Evolutionary conservation across 2,113 vertebrate genomes (phyloP).

Genomic region (Zosterops pallidus): DNA sequence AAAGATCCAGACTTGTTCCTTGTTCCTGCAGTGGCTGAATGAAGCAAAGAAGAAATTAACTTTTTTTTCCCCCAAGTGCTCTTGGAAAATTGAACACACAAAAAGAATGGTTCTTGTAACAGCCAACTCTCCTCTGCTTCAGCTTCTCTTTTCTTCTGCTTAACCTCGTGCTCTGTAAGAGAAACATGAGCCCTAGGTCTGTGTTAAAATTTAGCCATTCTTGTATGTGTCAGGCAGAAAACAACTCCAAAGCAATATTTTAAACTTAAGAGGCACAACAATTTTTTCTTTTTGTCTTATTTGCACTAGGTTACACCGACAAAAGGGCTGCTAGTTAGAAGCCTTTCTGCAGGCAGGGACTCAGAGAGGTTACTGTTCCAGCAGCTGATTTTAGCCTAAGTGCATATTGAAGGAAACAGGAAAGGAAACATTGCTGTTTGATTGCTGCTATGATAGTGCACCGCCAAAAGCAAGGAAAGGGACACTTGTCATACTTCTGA

Average conservation of each 20-base stretch:
- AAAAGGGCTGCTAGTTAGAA: not conserved
- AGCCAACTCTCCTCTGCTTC: not conserved
- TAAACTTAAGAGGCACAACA: not conserved
- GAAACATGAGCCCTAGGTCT: not conserved
- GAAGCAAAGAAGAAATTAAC: not conserved
- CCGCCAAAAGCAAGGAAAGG: not conserved
- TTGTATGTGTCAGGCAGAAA: not conserved
- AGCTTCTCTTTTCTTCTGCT: not conserved
- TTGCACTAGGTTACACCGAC: not conserved
- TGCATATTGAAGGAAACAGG: not conserved
- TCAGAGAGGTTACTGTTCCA: not conserved
- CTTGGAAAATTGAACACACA: not conserved
- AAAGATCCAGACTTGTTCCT: not conserved
- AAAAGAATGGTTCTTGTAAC: not conserved
- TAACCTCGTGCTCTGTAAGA: fast-evolving
- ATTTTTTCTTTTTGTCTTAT: not conserved
- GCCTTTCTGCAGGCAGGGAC: not conserved
- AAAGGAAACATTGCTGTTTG: not conserved
- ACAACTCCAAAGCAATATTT: not conserved
- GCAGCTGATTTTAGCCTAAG: not conserved
- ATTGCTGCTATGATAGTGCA: not conserved
- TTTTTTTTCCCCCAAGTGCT: not conserved
- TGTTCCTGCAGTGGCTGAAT: not conserved
- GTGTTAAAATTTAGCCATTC: not conserved
- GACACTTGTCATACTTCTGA: not conserved